Evolutionary conservation across 2,797 vertebrate genomes (phyloP).

Genomic region (Galagoides demidoff): DNA sequence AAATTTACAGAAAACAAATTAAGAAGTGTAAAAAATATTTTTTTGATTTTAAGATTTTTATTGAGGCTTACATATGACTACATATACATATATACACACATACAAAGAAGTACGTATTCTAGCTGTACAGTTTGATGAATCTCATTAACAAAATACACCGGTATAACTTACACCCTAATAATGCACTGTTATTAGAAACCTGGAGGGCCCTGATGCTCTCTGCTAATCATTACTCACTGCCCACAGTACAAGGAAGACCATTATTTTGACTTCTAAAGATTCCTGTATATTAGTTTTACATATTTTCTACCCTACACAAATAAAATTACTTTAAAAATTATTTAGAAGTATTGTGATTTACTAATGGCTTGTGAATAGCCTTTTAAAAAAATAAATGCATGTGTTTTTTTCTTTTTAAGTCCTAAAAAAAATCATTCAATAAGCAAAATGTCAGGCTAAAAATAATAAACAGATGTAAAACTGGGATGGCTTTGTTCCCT

Average conservation of each 20-base stretch:
- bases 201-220: too few relatives aligned
- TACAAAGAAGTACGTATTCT: background rate
- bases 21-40: background rate
- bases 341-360: background rate
- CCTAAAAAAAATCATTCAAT: background rate
- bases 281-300: background rate
- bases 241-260: background rate
- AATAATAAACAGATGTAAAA: background rate
- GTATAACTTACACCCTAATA: background rate
- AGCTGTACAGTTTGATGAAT: background rate
- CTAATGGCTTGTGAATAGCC: background rate
- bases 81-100: background rate
- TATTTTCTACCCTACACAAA: background rate
- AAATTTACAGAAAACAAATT: background rate
- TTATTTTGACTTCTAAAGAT: background rate
- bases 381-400: background rate
- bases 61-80: background rate
- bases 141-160: background rate
- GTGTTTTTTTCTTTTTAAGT: background rate
- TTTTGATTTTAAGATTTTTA: background rate
- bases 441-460: background rate
- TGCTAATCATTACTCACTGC: background rate
- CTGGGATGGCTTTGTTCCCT: background rate
- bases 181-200: background rate
- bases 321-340: background rate